A percentile compares a stretch with the other conserved stretches of the same genome.
phyloP scores from a whole-genome alignment of 2,113 vertebrate species.

The Eurypyga helias region DNA sequence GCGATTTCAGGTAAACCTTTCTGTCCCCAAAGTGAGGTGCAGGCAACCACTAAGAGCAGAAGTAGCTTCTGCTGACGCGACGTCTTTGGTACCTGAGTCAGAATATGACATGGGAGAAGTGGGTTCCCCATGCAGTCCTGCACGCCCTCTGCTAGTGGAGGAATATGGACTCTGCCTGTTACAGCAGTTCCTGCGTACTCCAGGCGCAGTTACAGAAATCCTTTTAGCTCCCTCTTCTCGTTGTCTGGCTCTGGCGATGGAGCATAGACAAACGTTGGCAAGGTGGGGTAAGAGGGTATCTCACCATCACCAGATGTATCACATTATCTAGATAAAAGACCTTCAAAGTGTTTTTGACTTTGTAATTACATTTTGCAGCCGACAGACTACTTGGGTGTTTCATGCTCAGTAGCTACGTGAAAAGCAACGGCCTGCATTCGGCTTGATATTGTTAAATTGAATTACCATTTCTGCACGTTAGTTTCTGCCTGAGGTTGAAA shows the following conservation, averaged over 20 bases:
- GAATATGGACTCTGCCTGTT: rapidly evolving
- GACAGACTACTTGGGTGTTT: background rate
- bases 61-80: background rate
- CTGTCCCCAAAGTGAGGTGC: background rate
- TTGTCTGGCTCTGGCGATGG: background rate
- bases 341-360: background rate
- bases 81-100: background rate
- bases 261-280: background rate
- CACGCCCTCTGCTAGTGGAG: rapidly evolving
- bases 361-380: background rate
- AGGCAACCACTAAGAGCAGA: background rate
- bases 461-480: background rate
- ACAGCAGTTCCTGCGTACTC: background rate
- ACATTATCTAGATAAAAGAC: background rate
- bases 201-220: background rate
- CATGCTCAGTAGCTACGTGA: background rate
- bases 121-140: rapidly evolving
- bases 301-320: background rate
- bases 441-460: background rate
- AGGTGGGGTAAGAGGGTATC: background rate
- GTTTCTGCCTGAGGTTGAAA: constrained; percentile 2
- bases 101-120: background rate
- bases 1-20: background rate
- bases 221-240: background rate
- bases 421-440: background rate